These are phyloP conservation scores for Apamea crenata DNA, from an alignment of 2,888 invertebrate genomes.

Conservation along the genomic window DNA sequence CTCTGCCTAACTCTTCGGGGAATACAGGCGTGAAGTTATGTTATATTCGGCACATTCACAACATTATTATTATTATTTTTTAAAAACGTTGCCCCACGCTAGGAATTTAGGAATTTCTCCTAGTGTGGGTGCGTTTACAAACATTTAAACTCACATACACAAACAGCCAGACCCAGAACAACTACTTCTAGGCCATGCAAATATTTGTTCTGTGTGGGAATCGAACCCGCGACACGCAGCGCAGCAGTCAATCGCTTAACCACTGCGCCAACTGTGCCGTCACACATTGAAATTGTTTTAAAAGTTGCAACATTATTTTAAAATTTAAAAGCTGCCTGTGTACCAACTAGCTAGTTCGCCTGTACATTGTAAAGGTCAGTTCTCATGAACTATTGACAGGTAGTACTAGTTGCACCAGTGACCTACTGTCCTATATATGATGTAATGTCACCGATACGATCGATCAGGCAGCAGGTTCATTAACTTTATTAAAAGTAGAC, in stretches of 20 bases:
- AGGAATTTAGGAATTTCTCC: too few species aligned
- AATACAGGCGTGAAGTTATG: not conserved
- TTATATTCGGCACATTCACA: not conserved
- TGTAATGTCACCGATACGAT: conserved; percentile 39
- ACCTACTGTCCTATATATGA: conserved; percentile 30
- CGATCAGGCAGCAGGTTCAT: not conserved
- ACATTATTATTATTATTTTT: too few species aligned
- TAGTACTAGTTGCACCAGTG: conserved; percentile 19
- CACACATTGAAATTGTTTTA: too few species aligned
- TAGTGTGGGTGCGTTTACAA: too few species aligned
- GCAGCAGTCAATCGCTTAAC: too few species aligned
- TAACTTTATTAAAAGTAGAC: not conserved
- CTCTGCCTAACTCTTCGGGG: not conserved
- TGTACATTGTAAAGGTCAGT: conserved; percentile 42
- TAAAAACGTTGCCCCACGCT: too few species aligned
- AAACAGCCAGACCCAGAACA: too few species aligned
- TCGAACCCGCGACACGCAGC: too few species aligned
- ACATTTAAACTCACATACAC: too few species aligned
- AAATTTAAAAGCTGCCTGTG: not conserved
- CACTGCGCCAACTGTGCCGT: too few species aligned
- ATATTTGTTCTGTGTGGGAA: too few species aligned
- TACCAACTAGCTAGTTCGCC: not conserved
- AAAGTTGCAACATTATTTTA: not conserved
- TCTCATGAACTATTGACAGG: conserved; percentile 19
- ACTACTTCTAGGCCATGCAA: too few species aligned